phyloP scores from a whole-genome alignment of 92 coral and sea anemone species.

The Parazoanthus swiftii region DNA sequence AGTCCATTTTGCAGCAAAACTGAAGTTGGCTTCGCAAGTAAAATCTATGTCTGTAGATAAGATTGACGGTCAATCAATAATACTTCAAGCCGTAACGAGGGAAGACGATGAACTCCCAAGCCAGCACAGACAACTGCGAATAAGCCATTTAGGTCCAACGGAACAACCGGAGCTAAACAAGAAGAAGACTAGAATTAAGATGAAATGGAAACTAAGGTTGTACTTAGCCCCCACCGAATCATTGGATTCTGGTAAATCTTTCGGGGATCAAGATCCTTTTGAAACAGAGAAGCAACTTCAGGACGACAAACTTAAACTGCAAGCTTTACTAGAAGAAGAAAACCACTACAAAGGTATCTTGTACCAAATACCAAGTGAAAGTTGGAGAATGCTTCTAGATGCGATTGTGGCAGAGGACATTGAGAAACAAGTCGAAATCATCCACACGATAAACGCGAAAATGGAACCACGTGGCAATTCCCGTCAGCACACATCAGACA shows the following conservation, averaged over 20 bases:
- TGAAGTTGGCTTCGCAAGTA: slow-evolving; percentile 60
- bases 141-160: slow-evolving; percentile 65
- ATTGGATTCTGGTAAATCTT: not conserved
- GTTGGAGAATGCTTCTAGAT: slow-evolving; percentile 52
- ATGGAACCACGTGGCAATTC: not conserved
- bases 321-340: not conserved
- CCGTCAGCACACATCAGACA: not conserved
- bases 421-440: not conserved
- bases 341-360: not conserved
- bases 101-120: slow-evolving; percentile 60
- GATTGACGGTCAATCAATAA: slow-evolving; percentile 47
- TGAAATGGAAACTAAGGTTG: slow-evolving; percentile 69
- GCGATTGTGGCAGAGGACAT: slow-evolving; percentile 38
- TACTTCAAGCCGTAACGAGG: slow-evolving; percentile 46
- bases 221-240: slow-evolving; percentile 47
- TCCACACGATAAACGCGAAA: slow-evolving; percentile 12
- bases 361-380: slow-evolving; percentile 42
- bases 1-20: slow-evolving; percentile 55
- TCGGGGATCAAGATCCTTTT: not conserved
- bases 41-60: slow-evolving; percentile 61
- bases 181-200: slow-evolving; percentile 16
- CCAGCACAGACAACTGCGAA: slow-evolving; percentile 51
- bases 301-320: slow-evolving; percentile 7
- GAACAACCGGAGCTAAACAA: slow-evolving; percentile 41
- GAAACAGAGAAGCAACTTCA: not conserved